Evolutionary conservation across 2,797 vertebrate genomes (phyloP).

Genomic region (Myotis planiceps): DNA sequence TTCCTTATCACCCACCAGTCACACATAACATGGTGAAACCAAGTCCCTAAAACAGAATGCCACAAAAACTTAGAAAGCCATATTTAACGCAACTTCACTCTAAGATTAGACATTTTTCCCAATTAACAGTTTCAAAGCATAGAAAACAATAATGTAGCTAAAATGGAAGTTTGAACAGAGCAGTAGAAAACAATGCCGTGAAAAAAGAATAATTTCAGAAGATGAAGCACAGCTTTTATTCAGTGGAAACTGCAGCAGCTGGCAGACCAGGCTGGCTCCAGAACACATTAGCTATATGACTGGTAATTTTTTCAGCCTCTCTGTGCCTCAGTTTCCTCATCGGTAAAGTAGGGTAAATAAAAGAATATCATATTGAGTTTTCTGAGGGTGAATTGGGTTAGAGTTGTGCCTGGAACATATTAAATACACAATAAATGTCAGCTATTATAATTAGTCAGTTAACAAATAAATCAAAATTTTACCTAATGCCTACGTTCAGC

Average conservation of each 20-base stretch:
- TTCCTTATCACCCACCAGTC: background rate
- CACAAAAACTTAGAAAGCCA: background rate
- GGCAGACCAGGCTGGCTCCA: background rate
- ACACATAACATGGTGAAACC: background rate
- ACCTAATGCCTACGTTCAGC: background rate
- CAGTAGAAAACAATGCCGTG: background rate
- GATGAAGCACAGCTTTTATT: background rate
- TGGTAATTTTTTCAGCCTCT: background rate
- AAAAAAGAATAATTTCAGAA: background rate
- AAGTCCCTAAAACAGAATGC: background rate
- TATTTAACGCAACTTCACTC: background rate
- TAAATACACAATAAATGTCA: background rate
- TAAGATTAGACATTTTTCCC: background rate
- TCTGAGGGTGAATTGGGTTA: background rate
- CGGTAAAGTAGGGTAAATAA: background rate
- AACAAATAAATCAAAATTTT: constrained; percentile 1
- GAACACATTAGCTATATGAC: background rate
- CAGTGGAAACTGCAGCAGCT: background rate
- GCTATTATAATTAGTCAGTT: background rate
- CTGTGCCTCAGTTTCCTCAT: background rate
- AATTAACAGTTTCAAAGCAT: background rate
- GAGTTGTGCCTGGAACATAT: background rate
- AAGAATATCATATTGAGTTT: background rate
- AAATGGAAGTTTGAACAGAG: background rate
- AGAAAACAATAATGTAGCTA: background rate